Base-by-base conservation (phyloP, 2,797 vertebrate genomes). In the Takifugu ocellatus region DNA sequence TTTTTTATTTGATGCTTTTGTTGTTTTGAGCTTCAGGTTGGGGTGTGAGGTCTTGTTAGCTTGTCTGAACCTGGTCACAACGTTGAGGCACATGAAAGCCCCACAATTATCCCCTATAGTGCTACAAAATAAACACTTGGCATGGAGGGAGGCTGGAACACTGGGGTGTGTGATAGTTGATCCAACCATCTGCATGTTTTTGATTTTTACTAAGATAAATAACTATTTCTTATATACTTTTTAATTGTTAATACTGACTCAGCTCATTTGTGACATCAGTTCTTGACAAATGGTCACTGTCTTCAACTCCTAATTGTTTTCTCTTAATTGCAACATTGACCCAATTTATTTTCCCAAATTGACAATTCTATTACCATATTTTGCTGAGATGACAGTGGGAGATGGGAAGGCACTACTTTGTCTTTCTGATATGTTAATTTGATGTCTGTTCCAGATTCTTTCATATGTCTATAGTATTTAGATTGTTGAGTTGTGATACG, bases 51-150 rank as follows among this genome's bases (percentile, higher is more conserved):
- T 86, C 85, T 77, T 77, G 77, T 12, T 39, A 60, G 51, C 39
- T 56, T 79, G 70, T 70, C 61, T 72, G 66, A 78, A 61, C 64
- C 47, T 69, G 82, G 61, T 70, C 54, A 76, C 81, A 82, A 81
- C 48, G 66, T 77, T 45, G 52, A 70, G 59, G 66, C 51, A 54
- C 68, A 71, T 57, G 60, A 78, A 73, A 61, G 74, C 17, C 42
- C 33, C 14, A 46, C 61, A 53, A 70, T 50, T 33, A 50, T 61
- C 75, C 63, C 55, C 49, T 70, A 75, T 76, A 79, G 72, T 59
- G 52, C 49, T 17, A 39, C 45, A 51, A 43, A 21, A 52, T 55
- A 57, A 56, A 70, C 52, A 25, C 39, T 51, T 50, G 44, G 14
- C 51, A 39, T 17, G 7, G 14, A 17, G 54, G 25, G 45, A 52